A percentile compares a stretch with the other conserved stretches of the same genome.
These are phyloP conservation scores for Chromis chromis DNA, from an alignment of 2,797 vertebrate genomes.

Conservation along the genomic window DNA sequence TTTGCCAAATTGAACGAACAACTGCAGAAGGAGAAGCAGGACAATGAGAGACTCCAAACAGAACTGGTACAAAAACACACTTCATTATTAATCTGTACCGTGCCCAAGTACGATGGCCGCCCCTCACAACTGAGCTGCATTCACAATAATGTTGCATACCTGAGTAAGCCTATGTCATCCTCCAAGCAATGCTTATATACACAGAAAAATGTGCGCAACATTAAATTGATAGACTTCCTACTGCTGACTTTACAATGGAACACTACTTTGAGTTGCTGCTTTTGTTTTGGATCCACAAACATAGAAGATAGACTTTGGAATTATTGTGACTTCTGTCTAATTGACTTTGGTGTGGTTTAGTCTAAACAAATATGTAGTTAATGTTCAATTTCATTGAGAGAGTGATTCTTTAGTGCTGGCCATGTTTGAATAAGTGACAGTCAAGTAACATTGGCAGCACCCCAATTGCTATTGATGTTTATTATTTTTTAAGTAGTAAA, in stretches of 20 bases:
- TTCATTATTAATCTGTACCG: neutral
- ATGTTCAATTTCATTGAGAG: neutral
- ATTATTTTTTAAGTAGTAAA: neutral
- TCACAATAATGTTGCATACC: neutral
- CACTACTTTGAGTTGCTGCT: too few relatives aligned
- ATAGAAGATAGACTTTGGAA: too few relatives aligned
- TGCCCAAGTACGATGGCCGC: neutral
- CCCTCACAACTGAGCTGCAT: neutral
- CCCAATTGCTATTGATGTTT: neutral
- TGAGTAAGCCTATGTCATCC: neutral
- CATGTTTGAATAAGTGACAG: neutral
- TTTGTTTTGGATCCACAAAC: too few relatives aligned
- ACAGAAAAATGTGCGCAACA: neutral
- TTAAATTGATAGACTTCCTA: neutral
- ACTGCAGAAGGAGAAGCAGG: conserved; percentile 86
- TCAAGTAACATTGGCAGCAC: neutral
- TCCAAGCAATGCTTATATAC: neutral
- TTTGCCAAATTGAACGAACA: conserved; percentile 86
- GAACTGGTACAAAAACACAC: conserved; percentile 88
- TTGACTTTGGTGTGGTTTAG: neutral
- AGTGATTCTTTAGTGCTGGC: neutral
- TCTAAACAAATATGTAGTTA: neutral
- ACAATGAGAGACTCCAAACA: conserved; percentile 89
- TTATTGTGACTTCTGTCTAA: neutral
- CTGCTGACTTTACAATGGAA: neutral